Base-by-base conservation (phyloP, 2,113 vertebrate genomes). In the Nothobranchius furzeri region DNA sequence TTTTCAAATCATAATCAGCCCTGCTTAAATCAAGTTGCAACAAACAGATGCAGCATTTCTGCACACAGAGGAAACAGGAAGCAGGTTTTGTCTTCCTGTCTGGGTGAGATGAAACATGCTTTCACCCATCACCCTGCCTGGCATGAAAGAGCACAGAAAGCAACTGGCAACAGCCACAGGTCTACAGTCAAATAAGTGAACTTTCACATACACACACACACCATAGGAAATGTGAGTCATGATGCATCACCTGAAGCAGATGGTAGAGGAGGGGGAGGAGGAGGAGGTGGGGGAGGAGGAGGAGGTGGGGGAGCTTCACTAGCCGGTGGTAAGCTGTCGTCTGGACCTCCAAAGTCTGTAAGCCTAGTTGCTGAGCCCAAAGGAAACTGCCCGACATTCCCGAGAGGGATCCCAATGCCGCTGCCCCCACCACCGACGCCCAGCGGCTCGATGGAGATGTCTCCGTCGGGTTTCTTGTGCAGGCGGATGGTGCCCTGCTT, bases 241-340 rank as follows among this genome's bases (percentile, higher is more conserved):
- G 48, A 10, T 58, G 3, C 20, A 15, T 83, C 88, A 93, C 92
- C 90, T 20, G 92, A 87, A 7, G 92, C 90, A 0, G 94, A 90
- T 15, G 94, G 91, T 5, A 95, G 93, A 10, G 94, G 95, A 0
- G 95, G 94, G 2, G 30, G 30, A 30, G 37, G 37, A 0, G 95
- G 94, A 7, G 95, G 94, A 0, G 95, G 93, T 1, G 95, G 95
- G 4, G 95, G 92, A 0, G 95, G 95, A 0, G 92, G 93, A 8
- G 91, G 90, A 1, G 91, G 89, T 0, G 91, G 87, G n/a, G 91
- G 87, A 7, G 92, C 88, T 76, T 88, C 85, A 42, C 85, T 87
- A 53, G 90, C 88, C 30, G 88, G 81, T 20, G 90, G 90, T 68
- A 90, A 85, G 73, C 88, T 85, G 40, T 61, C 45, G 59, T 90